phyloP scores from a whole-genome alignment of 2,113 vertebrate species.

The Anseranas semipalmata region DNA sequence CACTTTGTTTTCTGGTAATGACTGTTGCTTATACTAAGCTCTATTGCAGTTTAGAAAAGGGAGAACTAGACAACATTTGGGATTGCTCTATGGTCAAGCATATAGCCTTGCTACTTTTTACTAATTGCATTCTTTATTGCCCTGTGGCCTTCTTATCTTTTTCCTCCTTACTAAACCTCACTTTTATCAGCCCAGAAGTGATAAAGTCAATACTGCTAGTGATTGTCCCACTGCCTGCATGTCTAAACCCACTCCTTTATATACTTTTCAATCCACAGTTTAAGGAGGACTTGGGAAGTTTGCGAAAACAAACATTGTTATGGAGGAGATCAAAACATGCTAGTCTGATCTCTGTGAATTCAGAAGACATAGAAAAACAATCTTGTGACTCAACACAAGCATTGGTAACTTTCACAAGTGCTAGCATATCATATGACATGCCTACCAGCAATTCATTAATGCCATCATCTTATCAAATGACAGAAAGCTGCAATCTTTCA shows the following conservation, averaged over 20 bases:
- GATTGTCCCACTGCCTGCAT: slow-evolving; percentile 88
- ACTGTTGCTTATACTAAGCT: slow-evolving; percentile 87
- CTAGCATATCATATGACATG: slow-evolving; percentile 74
- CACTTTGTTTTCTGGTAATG: slow-evolving; percentile 90
- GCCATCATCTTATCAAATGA: slow-evolving; percentile 69
- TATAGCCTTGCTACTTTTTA: slow-evolving; percentile 90
- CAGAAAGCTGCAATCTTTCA: slow-evolving; percentile 77
- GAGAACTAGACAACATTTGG: slow-evolving; percentile 80
- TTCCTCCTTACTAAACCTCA: slow-evolving; percentile 88
- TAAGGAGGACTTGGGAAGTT: slow-evolving; percentile 85
- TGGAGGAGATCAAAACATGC: slow-evolving; percentile 73
- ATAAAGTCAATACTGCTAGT: slow-evolving; percentile 89
- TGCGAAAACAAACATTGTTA: slow-evolving; percentile 75
- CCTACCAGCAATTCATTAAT: slow-evolving; percentile 42
- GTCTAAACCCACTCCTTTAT: slow-evolving; percentile 94
- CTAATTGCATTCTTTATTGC: slow-evolving; percentile 92
- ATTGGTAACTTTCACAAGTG: slow-evolving; percentile 81
- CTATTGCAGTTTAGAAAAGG: slow-evolving; percentile 86
- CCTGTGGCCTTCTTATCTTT: slow-evolving; percentile 91
- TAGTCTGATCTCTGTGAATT: slow-evolving; percentile 81
- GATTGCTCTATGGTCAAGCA: slow-evolving; percentile 90
- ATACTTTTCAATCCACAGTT: slow-evolving; percentile 91
- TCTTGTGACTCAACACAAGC: slow-evolving; percentile 94
- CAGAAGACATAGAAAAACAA: slow-evolving; percentile 90
- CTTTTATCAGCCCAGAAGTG: slow-evolving; percentile 85